These are phyloP conservation scores for Thecophora atra DNA, from an alignment of 2,888 invertebrate genomes.

Conservation along the genomic window DNA sequence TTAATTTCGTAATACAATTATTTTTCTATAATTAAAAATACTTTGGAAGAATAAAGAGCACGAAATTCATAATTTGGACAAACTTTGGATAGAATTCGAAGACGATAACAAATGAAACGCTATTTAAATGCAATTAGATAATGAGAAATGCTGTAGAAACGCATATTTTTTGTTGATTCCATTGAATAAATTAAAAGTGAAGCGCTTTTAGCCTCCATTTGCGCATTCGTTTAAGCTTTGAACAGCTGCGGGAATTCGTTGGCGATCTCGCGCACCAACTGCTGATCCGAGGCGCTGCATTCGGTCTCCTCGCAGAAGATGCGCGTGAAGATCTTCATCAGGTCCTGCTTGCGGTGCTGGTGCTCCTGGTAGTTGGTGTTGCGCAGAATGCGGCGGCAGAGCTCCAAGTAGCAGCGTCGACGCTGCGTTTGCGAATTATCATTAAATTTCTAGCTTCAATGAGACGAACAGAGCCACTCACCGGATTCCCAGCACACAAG, in stretches of 20 bases:
- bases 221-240: constrained; percentile 68
- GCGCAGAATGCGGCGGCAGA: constrained; percentile 82
- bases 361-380: constrained; percentile 85
- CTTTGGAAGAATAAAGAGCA: too few species aligned
- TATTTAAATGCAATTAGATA: background rate
- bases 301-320: constrained; percentile 87
- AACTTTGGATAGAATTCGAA: too few species aligned
- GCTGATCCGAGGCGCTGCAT: constrained; percentile 78
- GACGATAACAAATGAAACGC: background rate
- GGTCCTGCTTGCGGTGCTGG: constrained; percentile 81
- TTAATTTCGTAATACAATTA: background rate
- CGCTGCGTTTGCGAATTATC: constrained; percentile 67
- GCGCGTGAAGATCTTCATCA: constrained; percentile 84
- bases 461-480: constrained; percentile 59
- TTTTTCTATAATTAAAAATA: background rate
- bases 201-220: background rate
- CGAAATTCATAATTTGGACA: too few species aligned
- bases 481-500: constrained; percentile 85
- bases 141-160: background rate
- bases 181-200: background rate
- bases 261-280: constrained; percentile 80
- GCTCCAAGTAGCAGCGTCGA: constrained; percentile 79
- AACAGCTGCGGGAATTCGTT: constrained; percentile 86
- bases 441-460: constrained; percentile 8
- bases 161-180: background rate